These are phyloP conservation scores for Semotilus atromaculatus DNA, from an alignment of 2,797 vertebrate species.

Conservation along the genomic window DNA sequence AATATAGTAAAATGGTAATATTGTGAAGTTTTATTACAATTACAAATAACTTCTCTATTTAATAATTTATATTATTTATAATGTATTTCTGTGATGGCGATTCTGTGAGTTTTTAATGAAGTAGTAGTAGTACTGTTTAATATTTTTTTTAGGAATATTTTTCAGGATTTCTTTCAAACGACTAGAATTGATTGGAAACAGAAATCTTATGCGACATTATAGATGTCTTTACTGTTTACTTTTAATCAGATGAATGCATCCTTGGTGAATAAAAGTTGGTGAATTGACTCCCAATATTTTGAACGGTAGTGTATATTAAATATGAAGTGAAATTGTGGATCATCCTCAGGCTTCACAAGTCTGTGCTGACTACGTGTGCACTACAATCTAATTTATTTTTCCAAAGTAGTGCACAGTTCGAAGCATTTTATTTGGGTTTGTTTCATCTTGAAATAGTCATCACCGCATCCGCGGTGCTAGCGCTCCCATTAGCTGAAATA, in stretches of 20 bases:
- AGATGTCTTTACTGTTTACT: neutral
- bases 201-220: neutral
- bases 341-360: neutral
- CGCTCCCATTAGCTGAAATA: conserved; percentile 24
- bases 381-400: too few relatives aligned
- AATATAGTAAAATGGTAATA: neutral
- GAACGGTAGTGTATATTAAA: neutral
- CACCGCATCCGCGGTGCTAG: neutral
- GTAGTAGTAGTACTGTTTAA: neutral
- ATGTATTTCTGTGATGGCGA: neutral
- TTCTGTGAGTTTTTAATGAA: neutral
- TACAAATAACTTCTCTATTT: too few relatives aligned
- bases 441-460: conserved; percentile 33
- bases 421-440: conserved; percentile 15
- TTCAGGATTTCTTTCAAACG: neutral
- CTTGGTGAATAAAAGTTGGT: neutral
- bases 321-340: neutral
- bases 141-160: neutral
- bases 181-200: neutral
- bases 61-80: too few relatives aligned
- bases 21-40: neutral
- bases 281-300: neutral
- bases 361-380: neutral
- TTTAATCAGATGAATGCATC: neutral
- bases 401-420: conserved; percentile 13